These are phyloP conservation scores for Ifrita kowaldi DNA, from an alignment of 2,113 vertebrate species.

Conservation along the genomic window DNA sequence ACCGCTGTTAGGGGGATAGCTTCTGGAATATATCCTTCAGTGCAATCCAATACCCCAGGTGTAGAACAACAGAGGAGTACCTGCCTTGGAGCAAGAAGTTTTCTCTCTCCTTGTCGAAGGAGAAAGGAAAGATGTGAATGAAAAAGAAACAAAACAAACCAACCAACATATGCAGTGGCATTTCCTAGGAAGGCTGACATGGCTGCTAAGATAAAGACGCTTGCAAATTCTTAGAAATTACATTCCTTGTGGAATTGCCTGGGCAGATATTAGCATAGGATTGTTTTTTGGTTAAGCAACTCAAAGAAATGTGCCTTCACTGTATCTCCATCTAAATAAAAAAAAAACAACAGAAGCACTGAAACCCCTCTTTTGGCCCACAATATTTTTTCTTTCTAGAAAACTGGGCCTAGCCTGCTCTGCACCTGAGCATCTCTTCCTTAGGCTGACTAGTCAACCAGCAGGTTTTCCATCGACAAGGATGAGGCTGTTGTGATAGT, in stretches of 20 bases:
- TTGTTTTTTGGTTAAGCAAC: not conserved
- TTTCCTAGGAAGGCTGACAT: not conserved
- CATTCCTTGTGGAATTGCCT: not conserved
- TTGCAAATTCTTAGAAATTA: not conserved
- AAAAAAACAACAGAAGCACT: not conserved
- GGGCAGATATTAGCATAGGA: not conserved
- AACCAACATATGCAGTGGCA: not conserved
- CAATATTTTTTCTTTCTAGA: not conserved
- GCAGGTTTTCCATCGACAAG: not conserved
- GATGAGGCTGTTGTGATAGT: not conserved
- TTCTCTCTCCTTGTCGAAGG: not conserved
- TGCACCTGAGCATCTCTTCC: not conserved
- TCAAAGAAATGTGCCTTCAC: rapidly evolving
- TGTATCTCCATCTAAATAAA: not conserved
- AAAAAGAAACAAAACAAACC: not conserved
- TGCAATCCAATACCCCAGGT: not conserved
- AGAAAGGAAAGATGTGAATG: not conserved
- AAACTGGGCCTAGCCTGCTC: not conserved
- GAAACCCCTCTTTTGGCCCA: not conserved
- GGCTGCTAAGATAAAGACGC: not conserved
- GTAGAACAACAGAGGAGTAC: not conserved
- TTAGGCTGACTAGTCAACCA: not conserved
- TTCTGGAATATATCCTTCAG: not conserved
- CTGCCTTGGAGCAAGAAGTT: not conserved
- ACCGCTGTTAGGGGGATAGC: not conserved